Evolutionary conservation across 2,888 invertebrate genomes (phyloP).

Genomic region (Campoplex nolae): DNA sequence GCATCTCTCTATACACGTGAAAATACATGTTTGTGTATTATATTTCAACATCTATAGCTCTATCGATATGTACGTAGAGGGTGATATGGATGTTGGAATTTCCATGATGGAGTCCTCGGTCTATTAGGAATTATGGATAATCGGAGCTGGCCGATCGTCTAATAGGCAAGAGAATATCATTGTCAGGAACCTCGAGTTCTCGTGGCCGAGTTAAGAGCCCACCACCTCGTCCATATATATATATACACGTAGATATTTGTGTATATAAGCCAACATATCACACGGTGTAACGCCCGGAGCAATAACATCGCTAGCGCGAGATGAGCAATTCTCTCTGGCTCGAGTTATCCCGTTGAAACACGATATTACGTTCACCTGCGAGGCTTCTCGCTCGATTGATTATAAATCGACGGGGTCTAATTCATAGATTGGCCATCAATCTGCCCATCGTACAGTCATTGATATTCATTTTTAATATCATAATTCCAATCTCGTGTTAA

Average conservation of each 20-base stretch:
- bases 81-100: slow-evolving; percentile 56
- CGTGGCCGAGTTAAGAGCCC: slow-evolving; percentile 19
- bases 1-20: slow-evolving; percentile 6
- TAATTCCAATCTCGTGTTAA: not conserved
- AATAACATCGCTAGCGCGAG: slow-evolving; percentile 27
- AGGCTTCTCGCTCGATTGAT: slow-evolving; percentile 18
- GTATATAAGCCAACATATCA: not conserved
- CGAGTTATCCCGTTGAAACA: slow-evolving; percentile 22
- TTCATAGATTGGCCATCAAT: not conserved
- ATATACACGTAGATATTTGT: not conserved
- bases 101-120: slow-evolving; percentile 72
- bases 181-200: slow-evolving; percentile 69
- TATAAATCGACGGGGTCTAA: slow-evolving; percentile 31
- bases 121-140: slow-evolving; percentile 79
- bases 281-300: slow-evolving; percentile 19
- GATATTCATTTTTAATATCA: not conserved
- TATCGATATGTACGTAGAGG: not conserved
- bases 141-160: slow-evolving; percentile 73
- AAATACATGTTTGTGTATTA: not conserved
- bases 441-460: not conserved
- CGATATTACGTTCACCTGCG: slow-evolving; percentile 25
- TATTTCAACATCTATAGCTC: not conserved
- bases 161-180: slow-evolving; percentile 74
- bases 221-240: not conserved
- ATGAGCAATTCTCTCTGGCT: slow-evolving; percentile 24